Evolutionary conservation across 2,113 vertebrate species (phyloP).

Genomic region (Erinaceus europaeus): DNA sequence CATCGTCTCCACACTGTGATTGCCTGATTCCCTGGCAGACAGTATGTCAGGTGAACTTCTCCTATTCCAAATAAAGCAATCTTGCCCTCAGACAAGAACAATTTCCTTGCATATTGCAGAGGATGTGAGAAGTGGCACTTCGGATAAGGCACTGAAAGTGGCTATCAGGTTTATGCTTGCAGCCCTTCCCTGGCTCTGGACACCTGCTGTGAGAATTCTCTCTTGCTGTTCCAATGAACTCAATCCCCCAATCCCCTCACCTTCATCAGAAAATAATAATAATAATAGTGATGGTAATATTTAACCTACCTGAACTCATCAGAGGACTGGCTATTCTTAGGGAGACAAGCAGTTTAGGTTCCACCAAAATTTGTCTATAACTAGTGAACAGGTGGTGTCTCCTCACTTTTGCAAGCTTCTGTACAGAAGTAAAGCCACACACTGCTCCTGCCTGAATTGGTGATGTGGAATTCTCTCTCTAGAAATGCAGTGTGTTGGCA

Average conservation of each 20-base stretch:
- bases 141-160: slow-evolving; percentile 33
- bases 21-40: slow-evolving; percentile 51
- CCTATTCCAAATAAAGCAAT: slow-evolving; percentile 61
- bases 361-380: not conserved
- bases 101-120: slow-evolving; percentile 49
- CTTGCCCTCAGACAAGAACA: slow-evolving; percentile 62
- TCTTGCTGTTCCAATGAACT: not conserved
- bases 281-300: no score
- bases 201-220: not conserved
- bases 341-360: not conserved
- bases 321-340: not conserved
- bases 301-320: not conserved
- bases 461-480: not conserved
- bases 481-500: not conserved
- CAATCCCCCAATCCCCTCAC: not conserved
- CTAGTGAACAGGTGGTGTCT: fast-evolving
- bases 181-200: not conserved
- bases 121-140: slow-evolving; percentile 60
- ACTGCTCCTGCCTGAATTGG: not conserved
- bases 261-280: no score
- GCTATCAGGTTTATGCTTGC: not conserved
- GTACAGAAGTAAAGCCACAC: not conserved
- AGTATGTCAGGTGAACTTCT: slow-evolving; percentile 13
- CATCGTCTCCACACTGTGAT: slow-evolving; percentile 9
- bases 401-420: not conserved